Conservation (phyloP, 2,888 invertebrate genomes). For the Eustalomyia histrio region DNA sequence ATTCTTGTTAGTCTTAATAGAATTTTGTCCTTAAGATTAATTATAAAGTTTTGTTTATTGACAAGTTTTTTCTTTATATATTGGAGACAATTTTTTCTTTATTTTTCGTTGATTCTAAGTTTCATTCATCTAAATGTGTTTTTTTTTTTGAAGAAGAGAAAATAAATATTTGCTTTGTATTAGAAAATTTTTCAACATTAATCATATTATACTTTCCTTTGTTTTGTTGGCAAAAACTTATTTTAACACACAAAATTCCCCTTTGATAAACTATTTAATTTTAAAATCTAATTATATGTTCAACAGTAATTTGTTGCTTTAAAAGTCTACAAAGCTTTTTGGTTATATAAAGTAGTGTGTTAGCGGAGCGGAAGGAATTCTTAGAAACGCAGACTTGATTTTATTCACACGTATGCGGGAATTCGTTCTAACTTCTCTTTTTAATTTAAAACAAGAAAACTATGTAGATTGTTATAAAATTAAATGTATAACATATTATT, state of each 20-base stretch:
- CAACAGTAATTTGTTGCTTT: slow-evolving; percentile 50
- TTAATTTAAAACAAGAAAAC: slow-evolving; percentile 11
- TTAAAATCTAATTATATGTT: slow-evolving; percentile 59
- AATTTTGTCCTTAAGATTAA: slow-evolving; percentile 32
- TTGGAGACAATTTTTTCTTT: slow-evolving; percentile 3
- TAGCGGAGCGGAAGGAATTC: neutral
- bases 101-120: neutral
- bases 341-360: slow-evolving; percentile 9
- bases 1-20: slow-evolving; percentile 20
- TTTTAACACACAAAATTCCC: slow-evolving; percentile 2
- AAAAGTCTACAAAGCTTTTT: slow-evolving; percentile 33
- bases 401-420: slow-evolving; percentile 37
- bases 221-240: neutral
- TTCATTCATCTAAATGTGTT: neutral
- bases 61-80: slow-evolving; percentile 5
- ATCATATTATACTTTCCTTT: slow-evolving; percentile 25
- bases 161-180: neutral
- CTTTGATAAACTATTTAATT: slow-evolving; percentile 48
- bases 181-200: slow-evolving; percentile 10
- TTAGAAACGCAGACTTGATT: slow-evolving; percentile 28
- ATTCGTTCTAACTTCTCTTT: neutral
- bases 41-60: slow-evolving; percentile 32
- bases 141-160: neutral
- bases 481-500: slow-evolving; percentile 3
- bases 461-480: too few relatives aligned